A percentile compares a stretch with the other conserved stretches of the same genome.
Conservation (phyloP, 2,113 vertebrate genomes). For the Cryptotis parvus region DNA sequence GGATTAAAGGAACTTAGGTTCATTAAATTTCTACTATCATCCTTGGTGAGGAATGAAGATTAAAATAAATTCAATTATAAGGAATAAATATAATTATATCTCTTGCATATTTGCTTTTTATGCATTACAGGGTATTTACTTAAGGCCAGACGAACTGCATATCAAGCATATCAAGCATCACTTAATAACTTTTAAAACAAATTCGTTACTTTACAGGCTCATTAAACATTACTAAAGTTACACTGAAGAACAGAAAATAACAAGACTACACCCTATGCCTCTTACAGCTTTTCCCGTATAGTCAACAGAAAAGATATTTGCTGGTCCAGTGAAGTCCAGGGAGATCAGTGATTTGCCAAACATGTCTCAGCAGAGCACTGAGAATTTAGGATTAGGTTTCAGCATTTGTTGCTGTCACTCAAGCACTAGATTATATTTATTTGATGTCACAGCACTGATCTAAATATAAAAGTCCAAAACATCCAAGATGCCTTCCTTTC, state of each 20-base stretch:
- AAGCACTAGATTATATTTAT: constrained; percentile 66
- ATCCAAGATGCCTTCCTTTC: background rate
- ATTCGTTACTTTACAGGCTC: background rate
- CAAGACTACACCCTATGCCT: background rate
- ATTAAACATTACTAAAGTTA: background rate
- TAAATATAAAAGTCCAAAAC: constrained; percentile 55
- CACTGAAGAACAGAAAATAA: background rate
- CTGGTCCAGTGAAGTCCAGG: constrained; percentile 43
- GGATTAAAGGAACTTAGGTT: background rate
- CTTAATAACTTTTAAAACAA: background rate
- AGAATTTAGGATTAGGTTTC: constrained; percentile 66
- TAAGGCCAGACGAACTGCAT: constrained; percentile 16
- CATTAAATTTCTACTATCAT: background rate
- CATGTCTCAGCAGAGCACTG: background rate
- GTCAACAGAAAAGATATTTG: constrained; percentile 53
- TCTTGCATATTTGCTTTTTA: background rate
- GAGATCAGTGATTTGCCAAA: constrained; percentile 58
- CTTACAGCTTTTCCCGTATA: background rate
- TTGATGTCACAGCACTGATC: constrained; percentile 23
- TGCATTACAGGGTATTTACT: background rate
- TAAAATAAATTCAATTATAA: background rate
- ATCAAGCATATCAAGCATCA: background rate
- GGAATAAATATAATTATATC: background rate
- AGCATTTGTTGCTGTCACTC: constrained; percentile 74
- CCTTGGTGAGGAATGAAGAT: background rate